These are phyloP conservation scores for Drosophila nigricruria DNA, from an alignment of 2,888 invertebrate genomes.

Conservation along the genomic window DNA sequence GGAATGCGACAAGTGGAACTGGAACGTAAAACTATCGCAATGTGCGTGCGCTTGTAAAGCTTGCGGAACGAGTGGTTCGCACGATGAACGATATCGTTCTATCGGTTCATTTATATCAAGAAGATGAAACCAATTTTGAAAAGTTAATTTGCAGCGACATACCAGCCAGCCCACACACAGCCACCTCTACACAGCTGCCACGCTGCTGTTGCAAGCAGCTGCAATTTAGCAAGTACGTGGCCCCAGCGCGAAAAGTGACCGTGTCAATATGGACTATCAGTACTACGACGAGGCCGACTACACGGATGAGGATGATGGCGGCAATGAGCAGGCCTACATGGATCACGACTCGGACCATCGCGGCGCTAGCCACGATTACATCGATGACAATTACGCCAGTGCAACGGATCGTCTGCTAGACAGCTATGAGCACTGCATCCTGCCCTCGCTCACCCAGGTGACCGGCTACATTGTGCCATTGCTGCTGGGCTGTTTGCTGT, in stretches of 20 bases:
- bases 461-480: slow-evolving; percentile 53
- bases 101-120: slow-evolving; percentile 2
- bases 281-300: slow-evolving; percentile 68
- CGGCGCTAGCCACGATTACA: not conserved
- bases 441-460: slow-evolving; percentile 63
- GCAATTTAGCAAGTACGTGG: slow-evolving; percentile 20
- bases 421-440: slow-evolving; percentile 46
- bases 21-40: not conserved
- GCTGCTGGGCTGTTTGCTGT: slow-evolving; percentile 50
- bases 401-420: slow-evolving; percentile 34
- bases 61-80: slow-evolving; percentile 23
- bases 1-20: not conserved
- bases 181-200: not conserved
- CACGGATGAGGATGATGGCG: slow-evolving; percentile 49
- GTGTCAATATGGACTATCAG: slow-evolving; percentile 63
- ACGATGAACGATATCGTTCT: slow-evolving; percentile 4
- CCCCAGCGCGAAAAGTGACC: not conserved
- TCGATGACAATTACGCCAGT: not conserved
- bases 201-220: slow-evolving; percentile 19
- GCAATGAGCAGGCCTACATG: slow-evolving; percentile 4
- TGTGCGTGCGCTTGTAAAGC: not conserved
- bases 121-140: slow-evolving; percentile 31
- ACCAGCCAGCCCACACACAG: not conserved
- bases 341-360: slow-evolving; percentile 8
- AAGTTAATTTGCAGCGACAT: slow-evolving; percentile 3